Base-by-base conservation (phyloP, 37 sponge, comb jelly and placozoan genomes). In the Axinella damicornis region DNA sequence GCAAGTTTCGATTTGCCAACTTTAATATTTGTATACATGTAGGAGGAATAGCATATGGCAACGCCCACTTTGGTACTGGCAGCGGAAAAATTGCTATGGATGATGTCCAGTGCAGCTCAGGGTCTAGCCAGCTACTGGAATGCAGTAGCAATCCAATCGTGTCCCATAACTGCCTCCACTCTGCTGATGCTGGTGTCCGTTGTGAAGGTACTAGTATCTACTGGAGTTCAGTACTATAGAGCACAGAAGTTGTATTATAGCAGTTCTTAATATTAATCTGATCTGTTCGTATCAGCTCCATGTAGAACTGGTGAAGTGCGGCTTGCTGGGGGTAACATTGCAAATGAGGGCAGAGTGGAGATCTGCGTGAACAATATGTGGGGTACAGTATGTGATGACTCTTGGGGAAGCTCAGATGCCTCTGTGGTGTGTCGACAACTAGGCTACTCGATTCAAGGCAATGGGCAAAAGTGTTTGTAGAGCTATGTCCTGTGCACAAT, bases 151-250 rank as follows among this genome's bases (percentile, higher is more conserved):
- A 20, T 13, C 37, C 40, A 35, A 71, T 39, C 35, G 18, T 71
- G 46, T 36, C 31, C 40, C 41, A 39, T 36, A 40, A 71, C 5
- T 40, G 40, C 6, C 37, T 25, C 37, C 72, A 71, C 72, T 19
- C 17, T 22, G 72, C 34, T 35, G 72, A 68, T 68, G 36, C 36
- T 68, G 69, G 69, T 30, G 36, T 68, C 13, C 4, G n/a, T 5
- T 61, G 62, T 61, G 62, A 61, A 61, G 62, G 62, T 61, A 27
- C n/a, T n/a, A n/a, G n/a, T n/a, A n/a, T n/a, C n/a, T n/a, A n/a
- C n/a, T n/a, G n/a, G n/a, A n/a, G 5, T 46, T 9, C 46, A 46
- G 46, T 46, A 12, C 9, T 4, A 46, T 4, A 46, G 46, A 46
- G 9, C 6, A 46, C 4, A 12, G 46, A 46, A 46, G 9, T 46